These are phyloP conservation scores for Drosophila sordidapex DNA, from an alignment of 2,888 invertebrate genomes.

Conservation along the genomic window DNA sequence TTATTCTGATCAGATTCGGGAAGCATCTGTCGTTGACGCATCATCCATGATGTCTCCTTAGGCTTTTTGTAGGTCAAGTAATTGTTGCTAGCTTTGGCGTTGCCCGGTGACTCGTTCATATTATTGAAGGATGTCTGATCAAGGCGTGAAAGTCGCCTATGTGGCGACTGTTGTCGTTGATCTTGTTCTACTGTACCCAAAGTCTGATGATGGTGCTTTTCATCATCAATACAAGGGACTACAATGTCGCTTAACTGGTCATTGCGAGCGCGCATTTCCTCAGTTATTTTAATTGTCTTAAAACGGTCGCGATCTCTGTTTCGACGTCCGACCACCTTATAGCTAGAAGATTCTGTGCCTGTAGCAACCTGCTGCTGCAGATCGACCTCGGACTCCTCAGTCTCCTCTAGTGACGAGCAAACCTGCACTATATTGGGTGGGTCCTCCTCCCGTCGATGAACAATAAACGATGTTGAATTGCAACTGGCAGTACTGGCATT, in stretches of 20 bases:
- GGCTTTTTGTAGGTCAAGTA: constrained; percentile 83
- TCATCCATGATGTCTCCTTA: constrained; percentile 71
- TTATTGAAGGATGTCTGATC: constrained; percentile 64
- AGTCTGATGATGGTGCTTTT: constrained; percentile 29
- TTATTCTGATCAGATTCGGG: constrained; percentile 13
- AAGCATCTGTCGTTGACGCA: constrained; percentile 35
- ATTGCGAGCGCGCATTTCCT: constrained; percentile 64
- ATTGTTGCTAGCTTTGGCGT: constrained; percentile 56
- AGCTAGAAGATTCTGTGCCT: constrained; percentile 60
- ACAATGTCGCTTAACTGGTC: constrained; percentile 75
- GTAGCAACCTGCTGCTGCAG: constrained; percentile 16
- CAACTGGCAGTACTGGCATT: constrained; percentile 49
- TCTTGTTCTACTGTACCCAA: not conserved
- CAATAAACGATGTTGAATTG: constrained; percentile 78
- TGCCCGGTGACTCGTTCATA: constrained; percentile 47
- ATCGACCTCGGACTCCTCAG: constrained; percentile 34
- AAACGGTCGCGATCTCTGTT: constrained; percentile 84
- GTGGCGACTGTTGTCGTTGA: constrained; percentile 33
- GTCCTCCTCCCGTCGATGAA: constrained; percentile 57
- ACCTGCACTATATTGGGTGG: constrained; percentile 31
- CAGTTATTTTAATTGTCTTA: constrained; percentile 84
- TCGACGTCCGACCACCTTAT: constrained; percentile 76
- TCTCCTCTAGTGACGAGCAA: constrained; percentile 33
- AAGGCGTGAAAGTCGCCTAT: constrained; percentile 75
- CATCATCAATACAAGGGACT: constrained; percentile 84